A percentile compares a stretch with the other conserved stretches of the same genome.
phyloP scores from a whole-genome alignment of 2,888 invertebrate species.

The Drosophila fulvimacula region DNA sequence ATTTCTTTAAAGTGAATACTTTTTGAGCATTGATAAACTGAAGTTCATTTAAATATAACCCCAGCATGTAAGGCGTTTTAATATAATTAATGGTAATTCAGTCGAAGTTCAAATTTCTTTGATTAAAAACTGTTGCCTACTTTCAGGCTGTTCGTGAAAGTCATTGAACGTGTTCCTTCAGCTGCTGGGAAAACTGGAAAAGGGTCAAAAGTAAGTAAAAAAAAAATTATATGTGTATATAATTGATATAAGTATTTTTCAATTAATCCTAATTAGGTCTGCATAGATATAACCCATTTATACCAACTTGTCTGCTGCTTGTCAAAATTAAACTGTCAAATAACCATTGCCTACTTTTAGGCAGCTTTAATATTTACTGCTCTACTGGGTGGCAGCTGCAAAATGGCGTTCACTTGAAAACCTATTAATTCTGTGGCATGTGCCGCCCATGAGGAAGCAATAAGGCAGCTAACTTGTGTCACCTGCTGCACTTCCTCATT shows the following conservation, averaged over 20 bases:
- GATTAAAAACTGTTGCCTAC: not conserved
- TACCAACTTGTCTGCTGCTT: too few relatives aligned
- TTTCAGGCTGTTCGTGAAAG: not conserved
- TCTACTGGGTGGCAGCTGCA: conserved; percentile 7
- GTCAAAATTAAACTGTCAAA: not conserved
- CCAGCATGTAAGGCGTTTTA: too few relatives aligned
- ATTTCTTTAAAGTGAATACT: too few relatives aligned
- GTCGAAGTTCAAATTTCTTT: too few relatives aligned
- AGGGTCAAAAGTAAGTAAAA: not conserved
- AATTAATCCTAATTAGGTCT: not conserved
- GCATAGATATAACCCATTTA: too few relatives aligned
- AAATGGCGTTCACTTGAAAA: conserved; percentile 18
- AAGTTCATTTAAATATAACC: too few relatives aligned
- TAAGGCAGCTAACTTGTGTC: conserved; percentile 43
- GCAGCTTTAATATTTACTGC: rapidly evolving
- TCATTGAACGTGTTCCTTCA: too few relatives aligned
- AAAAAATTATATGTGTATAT: too few relatives aligned
- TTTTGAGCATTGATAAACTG: too few relatives aligned
- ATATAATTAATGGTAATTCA: too few relatives aligned
- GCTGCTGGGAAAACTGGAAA: not conserved
- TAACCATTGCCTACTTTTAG: conserved; percentile 27
- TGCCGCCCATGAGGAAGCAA: conserved; percentile 65
- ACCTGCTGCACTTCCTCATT: conserved; percentile 68
- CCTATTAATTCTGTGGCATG: conserved; percentile 56
- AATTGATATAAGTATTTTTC: too few relatives aligned